phyloP scores from a whole-genome alignment of 2,888 invertebrate species.

The Dioctria rufipes region DNA sequence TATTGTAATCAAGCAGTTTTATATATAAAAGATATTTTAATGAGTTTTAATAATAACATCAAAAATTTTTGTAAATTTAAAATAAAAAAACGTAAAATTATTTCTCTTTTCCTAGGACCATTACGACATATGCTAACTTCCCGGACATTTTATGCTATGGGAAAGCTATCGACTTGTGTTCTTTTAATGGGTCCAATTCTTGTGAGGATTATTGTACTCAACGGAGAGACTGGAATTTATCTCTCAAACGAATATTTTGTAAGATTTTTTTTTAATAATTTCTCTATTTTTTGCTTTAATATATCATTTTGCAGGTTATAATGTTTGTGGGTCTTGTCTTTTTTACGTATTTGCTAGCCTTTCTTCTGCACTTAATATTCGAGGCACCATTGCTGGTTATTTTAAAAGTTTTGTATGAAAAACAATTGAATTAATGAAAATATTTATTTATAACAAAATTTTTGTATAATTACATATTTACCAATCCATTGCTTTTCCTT shows the following conservation, averaged over 20 bases:
- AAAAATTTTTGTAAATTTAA: too few species aligned
- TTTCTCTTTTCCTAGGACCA: conserved; percentile 65
- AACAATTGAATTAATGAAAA: background rate
- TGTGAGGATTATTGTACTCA: conserved; percentile 72
- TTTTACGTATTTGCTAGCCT: conserved; percentile 70
- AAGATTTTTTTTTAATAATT: conserved; percentile 57
- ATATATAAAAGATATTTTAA: too few species aligned
- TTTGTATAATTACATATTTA: background rate
- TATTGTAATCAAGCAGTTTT: too few species aligned
- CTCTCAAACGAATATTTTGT: conserved; percentile 72
- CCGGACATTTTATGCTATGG: conserved; percentile 72
- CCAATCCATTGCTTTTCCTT: conserved; percentile 7
- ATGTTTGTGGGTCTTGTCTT: conserved; percentile 73
- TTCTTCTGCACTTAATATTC: conserved; percentile 74
- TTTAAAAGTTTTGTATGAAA: conserved; percentile 49
- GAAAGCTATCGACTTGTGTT: conserved; percentile 74
- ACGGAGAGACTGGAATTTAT: conserved; percentile 72
- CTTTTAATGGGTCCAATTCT: conserved; percentile 74
- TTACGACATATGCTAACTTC: conserved; percentile 72
- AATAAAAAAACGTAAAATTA: too few species aligned
- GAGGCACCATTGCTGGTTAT: conserved; percentile 77
- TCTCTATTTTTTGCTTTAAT: background rate
- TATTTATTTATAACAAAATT: background rate
- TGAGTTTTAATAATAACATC: too few species aligned
- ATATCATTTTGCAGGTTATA: conserved; percentile 70